Evolutionary conservation across 2,113 vertebrate species (phyloP), one percentile per base, ranked within the genome.

Genomic region (Pachypanchax playfairii): DNA sequence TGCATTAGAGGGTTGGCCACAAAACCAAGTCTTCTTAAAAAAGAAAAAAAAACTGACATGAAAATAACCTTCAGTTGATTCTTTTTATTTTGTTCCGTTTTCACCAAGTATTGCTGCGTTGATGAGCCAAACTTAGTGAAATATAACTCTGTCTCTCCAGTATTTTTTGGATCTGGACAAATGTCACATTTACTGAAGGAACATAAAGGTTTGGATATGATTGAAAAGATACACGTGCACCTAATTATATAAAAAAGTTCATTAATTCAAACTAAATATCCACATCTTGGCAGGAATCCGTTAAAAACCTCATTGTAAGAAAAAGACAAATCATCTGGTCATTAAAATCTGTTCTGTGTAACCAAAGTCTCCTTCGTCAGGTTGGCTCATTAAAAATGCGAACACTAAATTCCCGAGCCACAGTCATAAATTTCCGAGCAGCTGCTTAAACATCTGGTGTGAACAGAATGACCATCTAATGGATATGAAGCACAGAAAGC

Each of bases 361-460:
- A 75, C 26, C n/a, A n/a, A 50, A 55, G 28, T 60, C 53, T 46
- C 43, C 20, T 3, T 15, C 2, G 51, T 36, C 55, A 53, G 51
- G 9, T 54, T 11, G 26, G n/a, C 57, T 84, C 50, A 63, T 83
- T 74, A 75, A 60, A 69, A 33, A 80, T 72, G 38, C 69, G 55
- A 2, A 7, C 8, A 9, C 12, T 24, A 22, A 38, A 47, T 54
- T 59, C 20, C 39, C 38, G 67, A 65, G 63, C 1, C 42, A 35
- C 8, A 17, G 64, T 28, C 6, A 55, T 22, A 31, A 61, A 29
- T 39, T 55, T 24, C 66, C 11, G 64, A 51, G 60, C 81, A 84
- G 75, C 75, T 79, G 78, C 39, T 54, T 1, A 61, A 62, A 83
- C 80, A 85, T 69, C 72, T 83, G 84, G 29, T 26, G 55, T 2